phyloP scores from a whole-genome alignment of 2,888 invertebrate genomes.

The Lepidonotus clava region DNA sequence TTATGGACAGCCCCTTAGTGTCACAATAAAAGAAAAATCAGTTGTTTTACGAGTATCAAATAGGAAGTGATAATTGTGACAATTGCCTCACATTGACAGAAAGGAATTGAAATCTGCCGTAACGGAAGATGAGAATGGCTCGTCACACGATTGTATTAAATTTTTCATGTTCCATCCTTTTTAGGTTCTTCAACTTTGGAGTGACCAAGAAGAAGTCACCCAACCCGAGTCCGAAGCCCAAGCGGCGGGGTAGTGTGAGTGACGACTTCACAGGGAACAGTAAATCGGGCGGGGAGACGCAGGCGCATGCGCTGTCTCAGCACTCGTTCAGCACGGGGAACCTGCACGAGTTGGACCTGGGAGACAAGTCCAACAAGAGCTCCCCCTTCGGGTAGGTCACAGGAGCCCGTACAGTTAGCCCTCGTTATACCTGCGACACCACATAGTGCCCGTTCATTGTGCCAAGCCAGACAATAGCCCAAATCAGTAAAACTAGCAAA shows the following conservation, averaged over 20 bases:
- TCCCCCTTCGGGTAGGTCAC: constrained; percentile 55
- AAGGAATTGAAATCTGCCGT: too few relatives aligned
- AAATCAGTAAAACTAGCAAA: too few relatives aligned
- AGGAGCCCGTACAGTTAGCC: background rate
- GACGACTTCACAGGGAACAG: constrained; percentile 79
- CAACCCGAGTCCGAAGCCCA: constrained; percentile 76
- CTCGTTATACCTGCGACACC: too few relatives aligned
- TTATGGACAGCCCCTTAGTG: too few relatives aligned
- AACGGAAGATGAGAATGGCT: too few relatives aligned
- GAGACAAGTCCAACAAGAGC: constrained; percentile 53
- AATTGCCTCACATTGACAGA: too few relatives aligned
- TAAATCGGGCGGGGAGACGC: constrained; percentile 72
- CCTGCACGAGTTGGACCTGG: constrained; percentile 85
- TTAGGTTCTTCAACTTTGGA: constrained; percentile 91
- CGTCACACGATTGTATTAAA: too few relatives aligned
- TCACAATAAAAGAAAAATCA: too few relatives aligned
- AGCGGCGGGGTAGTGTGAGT: constrained; percentile 79
- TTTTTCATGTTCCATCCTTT: background rate
- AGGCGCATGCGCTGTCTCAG: constrained; percentile 78
- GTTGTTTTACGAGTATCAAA: too few relatives aligned
- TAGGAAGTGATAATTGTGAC: background rate
- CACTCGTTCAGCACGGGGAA: constrained; percentile 95
- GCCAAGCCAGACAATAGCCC: background rate
- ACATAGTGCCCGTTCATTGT: background rate
- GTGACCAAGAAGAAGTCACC: constrained; percentile 82